Conservation (phyloP, 37 sponge, comb jelly and placozoan genomes). For the Geodia barretti region DNA sequence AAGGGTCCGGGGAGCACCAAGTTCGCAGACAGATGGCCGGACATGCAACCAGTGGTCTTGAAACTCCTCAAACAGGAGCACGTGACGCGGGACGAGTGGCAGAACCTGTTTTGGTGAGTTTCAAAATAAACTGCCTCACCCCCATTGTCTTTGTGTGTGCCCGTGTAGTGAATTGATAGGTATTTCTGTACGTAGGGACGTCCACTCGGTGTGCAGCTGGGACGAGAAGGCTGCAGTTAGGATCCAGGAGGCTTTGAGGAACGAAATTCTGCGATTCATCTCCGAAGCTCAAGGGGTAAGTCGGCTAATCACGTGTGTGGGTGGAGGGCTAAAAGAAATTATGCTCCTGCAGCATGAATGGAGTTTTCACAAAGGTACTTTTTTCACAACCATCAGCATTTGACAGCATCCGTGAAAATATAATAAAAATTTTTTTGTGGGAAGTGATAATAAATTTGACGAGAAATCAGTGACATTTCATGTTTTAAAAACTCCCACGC, state of each 20-base stretch:
- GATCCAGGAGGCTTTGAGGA: conserved; percentile 75
- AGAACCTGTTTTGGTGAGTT: conserved; percentile 83
- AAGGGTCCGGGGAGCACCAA: conserved; percentile 64
- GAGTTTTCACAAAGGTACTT: no score
- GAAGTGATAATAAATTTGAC: no score
- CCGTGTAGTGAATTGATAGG: neutral
- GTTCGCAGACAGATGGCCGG: conserved; percentile 77
- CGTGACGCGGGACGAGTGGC: conserved; percentile 83
- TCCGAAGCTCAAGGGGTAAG: conserved; percentile 52
- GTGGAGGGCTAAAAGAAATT: no score
- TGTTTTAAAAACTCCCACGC: no score
- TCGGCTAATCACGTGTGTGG: no score
- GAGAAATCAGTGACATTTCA: no score
- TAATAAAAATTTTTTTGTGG: no score
- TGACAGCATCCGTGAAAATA: no score
- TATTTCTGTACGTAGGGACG: conserved; percentile 65
- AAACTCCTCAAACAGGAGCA: conserved; percentile 79
- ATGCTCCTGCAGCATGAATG: no score
- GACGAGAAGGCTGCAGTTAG: conserved; percentile 84
- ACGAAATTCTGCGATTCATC: conserved; percentile 63
- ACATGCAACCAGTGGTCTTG: conserved; percentile 73
- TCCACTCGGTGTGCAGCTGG: conserved; percentile 88
- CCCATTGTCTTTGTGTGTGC: neutral
- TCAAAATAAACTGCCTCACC: no score
- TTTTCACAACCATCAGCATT: no score